Conservation (phyloP, 2,797 vertebrate species). For the Erpetoichthys calabaricus region DNA sequence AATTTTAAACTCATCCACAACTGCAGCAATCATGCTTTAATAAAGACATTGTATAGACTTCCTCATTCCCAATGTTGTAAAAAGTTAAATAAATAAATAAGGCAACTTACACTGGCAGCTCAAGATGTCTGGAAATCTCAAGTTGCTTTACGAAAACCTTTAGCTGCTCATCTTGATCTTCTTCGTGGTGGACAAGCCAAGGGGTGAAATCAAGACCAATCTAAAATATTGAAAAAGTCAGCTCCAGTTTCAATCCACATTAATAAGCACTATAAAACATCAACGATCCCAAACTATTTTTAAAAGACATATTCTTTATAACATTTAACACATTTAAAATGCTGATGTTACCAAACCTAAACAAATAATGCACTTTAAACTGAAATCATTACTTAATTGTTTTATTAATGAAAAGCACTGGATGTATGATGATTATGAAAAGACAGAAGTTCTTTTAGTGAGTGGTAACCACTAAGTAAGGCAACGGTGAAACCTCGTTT, state of each 20-base stretch:
- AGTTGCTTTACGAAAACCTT: slow-evolving; percentile 32
- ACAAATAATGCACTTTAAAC: background rate
- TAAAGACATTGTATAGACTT: too few species aligned
- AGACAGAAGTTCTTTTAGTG: too few species aligned
- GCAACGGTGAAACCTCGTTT: too few species aligned
- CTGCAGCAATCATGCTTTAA: too few species aligned
- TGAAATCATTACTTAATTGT: background rate
- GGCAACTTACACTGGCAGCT: slow-evolving; percentile 28
- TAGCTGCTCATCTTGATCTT: slow-evolving; percentile 30
- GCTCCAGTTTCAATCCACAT: background rate
- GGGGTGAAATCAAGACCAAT: slow-evolving; percentile 38
- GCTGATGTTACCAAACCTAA: too few species aligned
- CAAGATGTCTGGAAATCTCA: slow-evolving; percentile 29
- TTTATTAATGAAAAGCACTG: too few species aligned
- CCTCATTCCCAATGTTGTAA: background rate
- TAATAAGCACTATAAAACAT: too few species aligned
- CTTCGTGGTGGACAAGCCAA: slow-evolving; percentile 19
- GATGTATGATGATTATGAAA: too few species aligned
- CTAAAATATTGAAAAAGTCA: slow-evolving; percentile 8
- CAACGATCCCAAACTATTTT: background rate
- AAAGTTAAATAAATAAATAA: background rate
- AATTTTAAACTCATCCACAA: too few species aligned
- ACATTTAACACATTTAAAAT: background rate
- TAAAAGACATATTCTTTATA: background rate
- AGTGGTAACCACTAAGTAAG: too few species aligned